Conservation (phyloP, 2,113 vertebrate genomes). For the Crotalus horridus region DNA sequence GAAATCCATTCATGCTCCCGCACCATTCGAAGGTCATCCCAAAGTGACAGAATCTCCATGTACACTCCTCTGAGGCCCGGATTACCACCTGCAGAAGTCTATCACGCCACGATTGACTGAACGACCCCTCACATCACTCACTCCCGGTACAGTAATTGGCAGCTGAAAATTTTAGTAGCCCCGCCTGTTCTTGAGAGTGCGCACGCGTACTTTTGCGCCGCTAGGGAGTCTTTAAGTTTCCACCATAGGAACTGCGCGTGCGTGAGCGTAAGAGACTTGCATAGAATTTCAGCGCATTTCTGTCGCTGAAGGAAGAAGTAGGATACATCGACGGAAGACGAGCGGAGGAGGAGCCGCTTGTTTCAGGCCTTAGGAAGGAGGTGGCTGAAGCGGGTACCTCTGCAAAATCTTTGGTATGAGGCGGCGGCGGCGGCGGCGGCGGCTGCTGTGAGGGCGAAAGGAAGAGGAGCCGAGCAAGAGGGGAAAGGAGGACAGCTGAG, state of each 20-base stretch:
- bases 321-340: not conserved
- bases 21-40: not conserved
- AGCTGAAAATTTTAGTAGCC: not conserved
- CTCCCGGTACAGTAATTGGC: not conserved
- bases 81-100: not conserved
- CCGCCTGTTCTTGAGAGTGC: not conserved
- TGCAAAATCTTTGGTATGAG: conserved; percentile 17
- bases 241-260: not conserved
- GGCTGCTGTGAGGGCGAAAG: not conserved
- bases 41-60: not conserved
- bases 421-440: conserved; percentile 4
- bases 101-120: not conserved
- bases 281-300: not conserved
- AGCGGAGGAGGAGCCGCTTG: not conserved
- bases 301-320: conserved; percentile 17
- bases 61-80: not conserved
- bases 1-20: not conserved
- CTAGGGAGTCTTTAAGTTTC: not conserved
- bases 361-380: not conserved
- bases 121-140: accelerated
- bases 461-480: not conserved
- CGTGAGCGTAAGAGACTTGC: not conserved
- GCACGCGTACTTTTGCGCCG: not conserved
- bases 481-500: not conserved
- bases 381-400: not conserved